phyloP scores from a whole-genome alignment of 2,797 vertebrate genomes.

The Okamejei kenojei region DNA sequence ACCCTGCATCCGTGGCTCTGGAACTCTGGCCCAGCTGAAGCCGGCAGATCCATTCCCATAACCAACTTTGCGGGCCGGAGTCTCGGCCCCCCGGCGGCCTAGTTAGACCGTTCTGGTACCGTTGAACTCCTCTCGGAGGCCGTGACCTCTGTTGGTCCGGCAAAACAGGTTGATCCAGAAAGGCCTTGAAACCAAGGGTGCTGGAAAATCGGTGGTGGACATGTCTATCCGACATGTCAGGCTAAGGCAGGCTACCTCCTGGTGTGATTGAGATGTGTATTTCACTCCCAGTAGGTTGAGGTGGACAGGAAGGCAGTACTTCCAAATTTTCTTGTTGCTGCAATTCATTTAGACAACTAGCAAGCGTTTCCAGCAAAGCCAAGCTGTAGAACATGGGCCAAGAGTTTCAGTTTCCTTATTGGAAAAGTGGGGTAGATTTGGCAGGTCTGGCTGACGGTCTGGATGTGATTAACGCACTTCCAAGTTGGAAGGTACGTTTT shows the following conservation, averaged over 20 bases:
- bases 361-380: not conserved
- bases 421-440: not conserved
- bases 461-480: not conserved
- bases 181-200: no score
- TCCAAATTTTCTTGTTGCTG: not conserved
- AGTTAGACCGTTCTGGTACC: no score
- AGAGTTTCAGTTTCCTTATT: not conserved
- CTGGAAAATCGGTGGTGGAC: not conserved
- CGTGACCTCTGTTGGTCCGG: no score
- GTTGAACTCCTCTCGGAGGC: no score
- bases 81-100: no score
- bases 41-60: no score
- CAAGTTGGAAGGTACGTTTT: not conserved
- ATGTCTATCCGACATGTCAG: not conserved
- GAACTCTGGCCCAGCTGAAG: no score
- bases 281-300: slow-evolving; percentile 2
- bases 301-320: not conserved
- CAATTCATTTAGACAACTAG: not conserved
- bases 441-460: not conserved
- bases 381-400: not conserved
- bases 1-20: no score
- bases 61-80: no score
- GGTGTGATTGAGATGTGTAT: not conserved
- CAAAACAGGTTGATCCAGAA: no score
- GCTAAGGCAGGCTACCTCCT: slow-evolving; percentile 1